Base-by-base conservation (phyloP, 2,797 vertebrate species). In the Danio choprae region DNA sequence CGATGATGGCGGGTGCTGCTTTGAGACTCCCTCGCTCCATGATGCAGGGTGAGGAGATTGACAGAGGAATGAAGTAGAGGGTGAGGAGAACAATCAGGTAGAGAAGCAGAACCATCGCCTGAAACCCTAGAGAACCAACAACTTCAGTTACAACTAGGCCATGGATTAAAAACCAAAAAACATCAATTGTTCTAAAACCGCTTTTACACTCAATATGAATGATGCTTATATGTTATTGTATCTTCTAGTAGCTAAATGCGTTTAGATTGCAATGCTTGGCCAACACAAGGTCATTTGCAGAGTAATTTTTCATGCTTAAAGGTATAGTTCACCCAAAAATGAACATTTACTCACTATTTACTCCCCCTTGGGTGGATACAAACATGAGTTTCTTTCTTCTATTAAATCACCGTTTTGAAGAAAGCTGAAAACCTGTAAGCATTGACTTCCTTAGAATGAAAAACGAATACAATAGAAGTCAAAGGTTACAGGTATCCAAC, bases 41-140 rank as follows among this genome's bases (percentile, higher is more conserved):
- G 85, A 99, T 96, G 92, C 98, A 99, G 67, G 98, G 98, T 13
- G 97, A 98, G 1, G 94, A 94, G 91, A 99, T 96, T 83, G 95
- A 93, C 58, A 99, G 92, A 0, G 98, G 98, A 6, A 92, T 90
- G 84, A 97, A 86, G 83, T 98, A 99, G 85, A 99, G 95, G 41
- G 92, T 93, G 81, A 98, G 86, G 10, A 97, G 93, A 8, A 94
- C 90, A 1, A 92, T 89, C 41, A 98, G 89, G 88, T 98, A 99
- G 4, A 93, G 87, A n/a, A 95, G 87, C 81, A 98, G 80, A 8
- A 97, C 91, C 83, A 93, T 89, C 81, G 95, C 89, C 94, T 98
- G 98, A 82, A 97, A 95, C 70, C 90, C 97, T 99, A 90, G 5
- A 73, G 9, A 71, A 70, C n/a, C 43, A 70, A 78, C 55, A 70